A percentile compares a stretch with the other conserved stretches of the same genome.
These are phyloP conservation scores for Drosophila obscura DNA, from an alignment of 1,140 invertebrate genomes.

Conservation along the genomic window DNA sequence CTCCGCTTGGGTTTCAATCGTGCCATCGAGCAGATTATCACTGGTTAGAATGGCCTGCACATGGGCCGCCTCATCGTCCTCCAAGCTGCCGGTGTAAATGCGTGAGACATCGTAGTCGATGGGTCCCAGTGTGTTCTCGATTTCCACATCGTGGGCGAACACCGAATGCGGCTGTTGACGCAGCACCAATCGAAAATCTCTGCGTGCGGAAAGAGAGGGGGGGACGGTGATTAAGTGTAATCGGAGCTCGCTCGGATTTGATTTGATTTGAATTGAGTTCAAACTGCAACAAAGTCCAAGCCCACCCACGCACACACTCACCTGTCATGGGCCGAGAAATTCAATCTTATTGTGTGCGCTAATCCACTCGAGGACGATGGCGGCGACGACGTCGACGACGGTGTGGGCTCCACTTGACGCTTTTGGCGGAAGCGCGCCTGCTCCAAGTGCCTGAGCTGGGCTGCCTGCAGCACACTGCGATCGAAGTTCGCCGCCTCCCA, in stretches of 20 bases:
- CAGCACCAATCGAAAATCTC: slow-evolving; percentile 91
- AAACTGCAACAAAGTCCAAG: slow-evolving; percentile 5
- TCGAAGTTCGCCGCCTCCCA: slow-evolving; percentile 83
- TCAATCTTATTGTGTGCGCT: slow-evolving; percentile 80
- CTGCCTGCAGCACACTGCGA: slow-evolving; percentile 69
- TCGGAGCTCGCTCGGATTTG: neutral
- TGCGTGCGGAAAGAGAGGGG: slow-evolving; percentile 84
- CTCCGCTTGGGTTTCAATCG: slow-evolving; percentile 89
- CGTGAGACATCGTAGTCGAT: slow-evolving; percentile 90
- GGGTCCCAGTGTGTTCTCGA: slow-evolving; percentile 89
- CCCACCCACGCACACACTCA: slow-evolving; percentile 48
- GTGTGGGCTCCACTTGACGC: slow-evolving; percentile 69
- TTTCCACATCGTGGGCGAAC: slow-evolving; percentile 91
- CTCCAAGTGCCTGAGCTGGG: slow-evolving; percentile 79
- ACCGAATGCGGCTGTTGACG: slow-evolving; percentile 88
- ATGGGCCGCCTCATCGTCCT: slow-evolving; percentile 92
- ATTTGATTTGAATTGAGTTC: slow-evolving; percentile 21
- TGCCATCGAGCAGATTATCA: slow-evolving; percentile 95
- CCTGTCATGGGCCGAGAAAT: slow-evolving; percentile 84
- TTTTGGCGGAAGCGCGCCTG: slow-evolving; percentile 77
- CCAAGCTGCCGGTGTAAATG: slow-evolving; percentile 90
- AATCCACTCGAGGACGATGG: slow-evolving; percentile 52
- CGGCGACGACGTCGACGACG: slow-evolving; percentile 8
- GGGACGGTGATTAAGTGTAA: slow-evolving; percentile 12
- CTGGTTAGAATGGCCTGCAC: slow-evolving; percentile 93